A percentile compares a stretch with the other conserved stretches of the same genome.
These are phyloP conservation scores for Autographa pulchrina DNA, from an alignment of 2,888 invertebrate genomes.

Conservation along the genomic window DNA sequence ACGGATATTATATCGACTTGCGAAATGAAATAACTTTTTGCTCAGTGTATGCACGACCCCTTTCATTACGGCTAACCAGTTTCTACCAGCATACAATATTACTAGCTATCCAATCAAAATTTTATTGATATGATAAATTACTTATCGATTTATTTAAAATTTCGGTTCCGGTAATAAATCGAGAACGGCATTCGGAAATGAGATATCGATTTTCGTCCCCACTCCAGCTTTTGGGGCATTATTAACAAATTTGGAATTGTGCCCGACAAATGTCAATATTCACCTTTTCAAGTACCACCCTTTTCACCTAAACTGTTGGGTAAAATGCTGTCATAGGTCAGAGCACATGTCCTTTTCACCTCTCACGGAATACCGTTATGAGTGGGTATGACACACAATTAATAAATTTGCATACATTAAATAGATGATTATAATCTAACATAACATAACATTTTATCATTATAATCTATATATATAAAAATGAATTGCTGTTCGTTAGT, in stretches of 20 bases:
- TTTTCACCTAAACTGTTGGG: not conserved
- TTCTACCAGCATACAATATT: conserved; percentile 18
- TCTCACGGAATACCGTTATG: not conserved
- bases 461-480: too few species aligned
- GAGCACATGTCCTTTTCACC: not conserved
- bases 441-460: too few species aligned
- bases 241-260: not conserved
- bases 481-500: too few species aligned
- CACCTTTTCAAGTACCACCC: not conserved
- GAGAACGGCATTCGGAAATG: conserved; percentile 25
- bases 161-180: conserved; percentile 34
- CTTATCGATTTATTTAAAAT: conserved; percentile 21
- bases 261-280: not conserved
- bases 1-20: conserved; percentile 46
- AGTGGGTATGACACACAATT: too few species aligned
- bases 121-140: conserved; percentile 34
- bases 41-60: conserved; percentile 24
- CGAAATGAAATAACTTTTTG: conserved; percentile 42
- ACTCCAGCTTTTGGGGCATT: conserved; percentile 8
- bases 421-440: too few species aligned
- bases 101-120: conserved; percentile 39
- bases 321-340: not conserved
- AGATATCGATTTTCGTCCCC: conserved; percentile 31
- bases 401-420: too few species aligned
- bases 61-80: conserved; percentile 43